phyloP scores from a whole-genome alignment of 1,140 invertebrate genomes.

The Cardiocondyla obscurior region DNA sequence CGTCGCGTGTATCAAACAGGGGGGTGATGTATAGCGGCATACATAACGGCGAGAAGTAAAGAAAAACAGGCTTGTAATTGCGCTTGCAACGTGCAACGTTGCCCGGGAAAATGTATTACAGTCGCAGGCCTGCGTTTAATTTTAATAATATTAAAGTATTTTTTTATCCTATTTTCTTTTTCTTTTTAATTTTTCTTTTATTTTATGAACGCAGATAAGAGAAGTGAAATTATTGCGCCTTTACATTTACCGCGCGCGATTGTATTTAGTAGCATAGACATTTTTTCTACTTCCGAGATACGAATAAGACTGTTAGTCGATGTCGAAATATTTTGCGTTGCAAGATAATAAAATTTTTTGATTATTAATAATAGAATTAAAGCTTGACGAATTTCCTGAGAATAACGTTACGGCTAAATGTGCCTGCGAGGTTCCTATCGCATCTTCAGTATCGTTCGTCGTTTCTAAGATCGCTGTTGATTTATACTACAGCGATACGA shows the following conservation, averaged over 20 bases:
- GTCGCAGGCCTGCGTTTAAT: constrained; percentile 20
- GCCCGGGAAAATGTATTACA: background rate
- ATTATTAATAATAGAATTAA: constrained; percentile 18
- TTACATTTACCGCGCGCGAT: background rate
- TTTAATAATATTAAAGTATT: constrained; percentile 26
- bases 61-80: constrained; percentile 42
- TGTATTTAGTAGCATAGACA: background rate
- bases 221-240: background rate
- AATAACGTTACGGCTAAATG: background rate
- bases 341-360: background rate
- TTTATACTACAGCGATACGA: constrained; percentile 46
- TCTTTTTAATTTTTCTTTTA: too few relatives aligned
- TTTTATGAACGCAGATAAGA: constrained; percentile 7
- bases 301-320: background rate
- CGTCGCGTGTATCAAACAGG: constrained; percentile 47
- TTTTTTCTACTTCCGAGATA: background rate
- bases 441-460: background rate
- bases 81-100: background rate
- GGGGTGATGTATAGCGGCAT: constrained; percentile 11
- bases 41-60: constrained; percentile 9
- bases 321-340: background rate
- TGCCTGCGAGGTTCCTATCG: background rate
- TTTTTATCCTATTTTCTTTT: too few relatives aligned
- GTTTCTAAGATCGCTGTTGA: constrained; percentile 40
- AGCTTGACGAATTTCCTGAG: background rate